Base-by-base conservation (phyloP, 2,797 vertebrate species). In the Australoheros facetus region DNA sequence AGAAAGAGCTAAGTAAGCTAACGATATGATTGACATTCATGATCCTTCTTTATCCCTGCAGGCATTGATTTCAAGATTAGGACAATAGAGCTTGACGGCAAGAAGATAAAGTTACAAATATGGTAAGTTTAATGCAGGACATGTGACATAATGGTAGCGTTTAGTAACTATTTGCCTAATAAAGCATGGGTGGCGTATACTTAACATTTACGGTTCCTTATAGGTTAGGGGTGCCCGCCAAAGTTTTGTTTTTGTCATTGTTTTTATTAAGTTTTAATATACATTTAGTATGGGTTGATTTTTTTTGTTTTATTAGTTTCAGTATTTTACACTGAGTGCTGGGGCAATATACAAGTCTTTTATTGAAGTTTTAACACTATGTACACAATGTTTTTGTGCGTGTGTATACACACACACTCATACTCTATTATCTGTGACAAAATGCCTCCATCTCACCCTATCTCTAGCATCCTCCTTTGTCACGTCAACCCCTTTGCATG, bases 61-160 rank as follows among this genome's bases (percentile, higher is more conserved):
- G 98, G 98, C 80, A 99, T 99, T 78, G 98, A 99, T 87, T 99
- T 99, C 93, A 99, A 99, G 94, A 99, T 99, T 56, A 94, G 98
- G 85, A 99, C 98, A 4, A 98, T 99, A 94, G 98, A 99, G 86
- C 97, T 99, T 0, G 98, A 99, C 71, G 98, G 98, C 72, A 99
- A 99, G 95, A 97, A 97, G 84, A 99, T 99, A 81, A 99, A 99
- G 73, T 95, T 99, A 77, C 98, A 99, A 91, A 99, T 99, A 93
- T 99, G 98, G 98, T 99, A 90, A 96, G 96, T 58, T 51, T 32
- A 14, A 30, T 60, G 5, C n/a, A 7, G 2, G 1, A 26, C 4
- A 21, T 70, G 28, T 70, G 28, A 56, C 16, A 34, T 28, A 6
- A 57, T 66, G 17, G 1, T 3, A 2, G 21, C 21, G 34, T 56